These are phyloP conservation scores for Mormyrus iriodes DNA, from an alignment of 2,113 vertebrate genomes.

Conservation along the genomic window DNA sequence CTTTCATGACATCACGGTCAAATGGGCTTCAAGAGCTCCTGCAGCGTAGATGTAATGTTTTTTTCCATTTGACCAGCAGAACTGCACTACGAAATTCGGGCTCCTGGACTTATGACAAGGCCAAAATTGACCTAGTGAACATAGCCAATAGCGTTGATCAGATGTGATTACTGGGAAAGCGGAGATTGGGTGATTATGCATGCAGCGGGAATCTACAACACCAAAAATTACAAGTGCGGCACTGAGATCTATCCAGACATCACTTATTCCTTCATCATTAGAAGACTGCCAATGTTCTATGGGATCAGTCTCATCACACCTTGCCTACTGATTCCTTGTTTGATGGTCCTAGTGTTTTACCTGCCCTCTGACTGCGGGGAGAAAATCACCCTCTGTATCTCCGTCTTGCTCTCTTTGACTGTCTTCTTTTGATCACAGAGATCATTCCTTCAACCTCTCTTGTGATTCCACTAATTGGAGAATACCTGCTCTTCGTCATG, in stretches of 20 bases:
- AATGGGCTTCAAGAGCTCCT: conserved; percentile 77
- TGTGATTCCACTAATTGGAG: conserved; percentile 73
- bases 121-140: conserved; percentile 76
- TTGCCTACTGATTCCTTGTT: conserved; percentile 70
- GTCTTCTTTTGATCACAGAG: conserved; percentile 77
- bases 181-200: conserved; percentile 76
- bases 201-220: conserved; percentile 70
- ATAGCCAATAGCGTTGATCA: conserved; percentile 70
- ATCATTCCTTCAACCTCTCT: conserved; percentile 74
- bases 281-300: conserved; percentile 70
- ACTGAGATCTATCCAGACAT: conserved; percentile 71
- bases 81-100: conserved; percentile 78
- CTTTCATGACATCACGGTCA: conserved; percentile 64
- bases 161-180: conserved; percentile 73
- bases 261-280: conserved; percentile 72
- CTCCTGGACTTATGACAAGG: conserved; percentile 77
- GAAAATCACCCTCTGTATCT: conserved; percentile 75
- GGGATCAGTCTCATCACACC: conserved; percentile 71
- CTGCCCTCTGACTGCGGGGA: conserved; percentile 52
- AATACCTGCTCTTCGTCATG: conserved; percentile 79
- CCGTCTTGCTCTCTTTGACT: conserved; percentile 67
- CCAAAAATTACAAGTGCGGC: conserved; percentile 73
- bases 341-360: conserved; percentile 63
- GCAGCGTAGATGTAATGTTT: conserved; percentile 52
- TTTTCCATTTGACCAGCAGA: conserved; percentile 73